These are phyloP conservation scores for Leptopterna dolabrata DNA, from an alignment of 2,888 invertebrate species.

Conservation along the genomic window DNA sequence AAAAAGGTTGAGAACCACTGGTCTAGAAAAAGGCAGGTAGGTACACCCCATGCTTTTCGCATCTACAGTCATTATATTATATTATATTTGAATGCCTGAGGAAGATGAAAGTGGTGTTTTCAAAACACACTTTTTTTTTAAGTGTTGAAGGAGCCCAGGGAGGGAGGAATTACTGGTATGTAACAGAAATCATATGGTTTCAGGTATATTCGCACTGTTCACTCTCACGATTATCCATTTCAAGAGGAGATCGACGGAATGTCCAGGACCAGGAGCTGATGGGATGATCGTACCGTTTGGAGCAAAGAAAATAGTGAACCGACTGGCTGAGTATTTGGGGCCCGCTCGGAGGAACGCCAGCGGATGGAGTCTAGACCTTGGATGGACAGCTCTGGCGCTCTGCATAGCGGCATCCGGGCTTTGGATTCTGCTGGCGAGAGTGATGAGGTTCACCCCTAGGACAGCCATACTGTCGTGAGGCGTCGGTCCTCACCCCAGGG, in stretches of 20 bases:
- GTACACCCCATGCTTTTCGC: too few species aligned
- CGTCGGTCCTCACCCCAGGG: neutral
- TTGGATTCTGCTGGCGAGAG: conserved; percentile 90
- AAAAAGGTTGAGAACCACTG: too few species aligned
- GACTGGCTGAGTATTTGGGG: conserved; percentile 63
- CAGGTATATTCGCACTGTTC: conserved; percentile 90
- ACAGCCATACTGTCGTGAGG: conserved; percentile 49
- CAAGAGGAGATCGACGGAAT: conserved; percentile 71
- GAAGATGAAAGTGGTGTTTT: too few species aligned
- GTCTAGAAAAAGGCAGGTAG: too few species aligned
- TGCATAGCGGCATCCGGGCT: conserved; percentile 85
- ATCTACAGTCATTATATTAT: too few species aligned
- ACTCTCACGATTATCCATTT: conserved; percentile 93
- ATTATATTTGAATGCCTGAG: too few species aligned
- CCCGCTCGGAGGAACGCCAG: conserved; percentile 79
- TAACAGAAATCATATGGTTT: too few species aligned
- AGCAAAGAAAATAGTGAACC: conserved; percentile 58
- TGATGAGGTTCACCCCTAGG: conserved; percentile 79
- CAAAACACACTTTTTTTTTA: too few species aligned
- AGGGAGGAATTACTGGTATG: too few species aligned
- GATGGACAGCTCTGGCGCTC: conserved; percentile 87
- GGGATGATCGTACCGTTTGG: conserved; percentile 68
- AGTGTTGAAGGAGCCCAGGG: too few species aligned
- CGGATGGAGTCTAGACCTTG: conserved; percentile 85
- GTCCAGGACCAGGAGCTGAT: conserved; percentile 63